A percentile compares a stretch with the other conserved stretches of the same genome.
Evolutionary conservation across 2,113 vertebrate genomes (phyloP).

Genomic region (Colius striatus): DNA sequence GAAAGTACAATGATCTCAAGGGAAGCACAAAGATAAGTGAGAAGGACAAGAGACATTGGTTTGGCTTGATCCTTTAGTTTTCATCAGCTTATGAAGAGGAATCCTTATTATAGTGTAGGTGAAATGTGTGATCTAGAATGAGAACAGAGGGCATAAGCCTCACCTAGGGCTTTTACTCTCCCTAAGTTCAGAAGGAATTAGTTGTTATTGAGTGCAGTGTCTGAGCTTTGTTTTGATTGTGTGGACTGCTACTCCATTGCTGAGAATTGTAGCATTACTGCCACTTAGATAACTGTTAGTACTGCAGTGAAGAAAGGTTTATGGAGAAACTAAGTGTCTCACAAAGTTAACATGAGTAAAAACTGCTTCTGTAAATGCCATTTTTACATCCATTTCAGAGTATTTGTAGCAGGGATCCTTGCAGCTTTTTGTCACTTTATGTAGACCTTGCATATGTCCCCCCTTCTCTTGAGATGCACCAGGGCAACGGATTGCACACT

Average conservation of each 20-base stretch:
- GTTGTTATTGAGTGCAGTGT: background rate
- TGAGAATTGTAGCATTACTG: background rate
- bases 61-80: background rate
- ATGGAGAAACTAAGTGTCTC: background rate
- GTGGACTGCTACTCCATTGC: background rate
- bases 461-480: background rate
- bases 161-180: background rate
- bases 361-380: background rate
- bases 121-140: background rate
- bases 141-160: background rate
- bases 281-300: background rate
- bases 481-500: background rate
- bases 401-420: background rate
- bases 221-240: background rate
- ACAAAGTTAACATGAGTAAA: background rate
- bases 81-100: background rate
- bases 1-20: background rate
- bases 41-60: background rate
- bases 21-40: background rate
- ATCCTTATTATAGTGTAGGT: background rate
- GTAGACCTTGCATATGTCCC: no score
- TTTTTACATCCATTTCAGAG: background rate
- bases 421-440: background rate
- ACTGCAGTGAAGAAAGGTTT: background rate
- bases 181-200: fast-evolving